Conservation (phyloP, 35 echinoderm and acorn worm species). For the Apostichopus japonicus region DNA sequence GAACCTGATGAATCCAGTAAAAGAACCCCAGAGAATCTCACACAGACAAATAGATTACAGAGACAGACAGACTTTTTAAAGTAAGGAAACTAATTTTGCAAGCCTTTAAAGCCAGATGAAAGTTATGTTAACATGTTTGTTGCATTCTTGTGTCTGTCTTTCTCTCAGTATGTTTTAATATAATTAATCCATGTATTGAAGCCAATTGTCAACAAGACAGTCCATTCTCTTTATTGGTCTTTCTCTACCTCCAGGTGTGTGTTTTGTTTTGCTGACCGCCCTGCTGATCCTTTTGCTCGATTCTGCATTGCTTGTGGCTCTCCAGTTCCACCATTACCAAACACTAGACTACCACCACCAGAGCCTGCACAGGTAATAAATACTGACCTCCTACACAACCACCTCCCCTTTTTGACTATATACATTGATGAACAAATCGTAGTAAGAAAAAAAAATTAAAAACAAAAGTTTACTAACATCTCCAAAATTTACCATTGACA, state of each 20-base stretch:
- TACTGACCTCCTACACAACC: neutral
- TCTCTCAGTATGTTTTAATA: no score
- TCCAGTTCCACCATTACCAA: slow-evolving; percentile 93
- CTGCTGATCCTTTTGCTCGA: slow-evolving; percentile 95
- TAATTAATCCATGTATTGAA: no score
- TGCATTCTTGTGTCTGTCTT: no score
- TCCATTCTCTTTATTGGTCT: no score
- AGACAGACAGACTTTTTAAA: slow-evolving; percentile 97
- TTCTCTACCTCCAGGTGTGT: slow-evolving; percentile 74
- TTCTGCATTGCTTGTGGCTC: slow-evolving; percentile 98
- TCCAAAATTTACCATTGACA: no score
- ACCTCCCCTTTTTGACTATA: no score
- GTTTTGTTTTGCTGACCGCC: slow-evolving; percentile 94
- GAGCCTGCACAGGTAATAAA: slow-evolving; percentile 87
- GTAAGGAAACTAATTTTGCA: slow-evolving; percentile 58
- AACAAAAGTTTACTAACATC: no score
- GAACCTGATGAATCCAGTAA: slow-evolving; percentile 37
- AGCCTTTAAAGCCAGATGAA: no score
- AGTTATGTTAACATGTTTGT: no score
- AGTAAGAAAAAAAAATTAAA: no score
- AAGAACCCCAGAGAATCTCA: slow-evolving; percentile 87
- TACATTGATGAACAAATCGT: no score
- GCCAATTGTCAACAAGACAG: no score
- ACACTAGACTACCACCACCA: slow-evolving; percentile 89
- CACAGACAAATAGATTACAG: slow-evolving; percentile 89